A percentile compares a stretch with the other conserved stretches of the same genome.
Conservation (phyloP, 1,140 invertebrate genomes). For the Aricia agestis region DNA sequence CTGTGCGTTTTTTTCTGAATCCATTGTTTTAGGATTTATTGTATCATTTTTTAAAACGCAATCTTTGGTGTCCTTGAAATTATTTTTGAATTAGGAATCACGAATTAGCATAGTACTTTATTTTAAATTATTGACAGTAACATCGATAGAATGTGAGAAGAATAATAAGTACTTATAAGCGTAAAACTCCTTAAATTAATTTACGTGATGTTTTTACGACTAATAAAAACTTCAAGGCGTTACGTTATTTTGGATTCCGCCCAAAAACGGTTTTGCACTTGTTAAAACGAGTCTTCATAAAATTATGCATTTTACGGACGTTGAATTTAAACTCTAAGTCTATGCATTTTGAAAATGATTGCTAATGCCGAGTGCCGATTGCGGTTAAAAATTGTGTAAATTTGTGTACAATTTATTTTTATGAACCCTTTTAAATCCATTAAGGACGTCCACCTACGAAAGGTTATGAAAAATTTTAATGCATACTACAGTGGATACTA, state of each 20-base stretch:
- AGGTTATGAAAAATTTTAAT: no score
- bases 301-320: not conserved
- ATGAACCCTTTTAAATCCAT: no score
- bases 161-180: not conserved
- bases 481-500: no score
- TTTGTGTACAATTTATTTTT: no score
- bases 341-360: no score
- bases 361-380: no score
- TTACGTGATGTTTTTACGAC: not conserved
- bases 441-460: no score
- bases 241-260: not conserved
- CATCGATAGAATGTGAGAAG: not conserved
- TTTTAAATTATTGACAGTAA: not conserved
- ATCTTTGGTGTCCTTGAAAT: not conserved
- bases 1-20: not conserved
- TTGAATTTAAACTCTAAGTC: not conserved
- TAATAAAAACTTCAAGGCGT: not conserved
- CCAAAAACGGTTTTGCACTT: not conserved
- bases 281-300: not conserved
- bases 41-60: not conserved
- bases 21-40: slow-evolving; percentile 2
- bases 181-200: not conserved
- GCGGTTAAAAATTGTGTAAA: no score
- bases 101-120: not conserved
- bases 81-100: not conserved